phyloP scores from a whole-genome alignment of 2,888 invertebrate genomes.

The Sturmia bella region DNA sequence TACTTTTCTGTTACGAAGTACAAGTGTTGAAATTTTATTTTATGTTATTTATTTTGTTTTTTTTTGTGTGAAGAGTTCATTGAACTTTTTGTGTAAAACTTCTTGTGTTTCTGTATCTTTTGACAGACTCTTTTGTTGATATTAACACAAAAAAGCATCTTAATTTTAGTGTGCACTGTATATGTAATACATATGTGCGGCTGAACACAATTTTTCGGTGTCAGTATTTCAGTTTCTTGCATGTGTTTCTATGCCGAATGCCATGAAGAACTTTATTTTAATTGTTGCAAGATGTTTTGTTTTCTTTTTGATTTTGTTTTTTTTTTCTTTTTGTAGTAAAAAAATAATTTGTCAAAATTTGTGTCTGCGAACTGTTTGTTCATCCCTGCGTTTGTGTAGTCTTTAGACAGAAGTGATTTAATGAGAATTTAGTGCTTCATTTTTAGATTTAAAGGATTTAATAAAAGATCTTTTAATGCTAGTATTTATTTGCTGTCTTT shows the following conservation, averaged over 20 bases:
- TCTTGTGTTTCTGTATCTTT: conserved; percentile 23
- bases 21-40: conserved; percentile 21
- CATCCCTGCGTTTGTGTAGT: conserved; percentile 13
- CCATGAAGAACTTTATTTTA: neutral
- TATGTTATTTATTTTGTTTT: conserved; percentile 24
- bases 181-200: no score
- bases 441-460: no score
- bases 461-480: no score
- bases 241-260: conserved; percentile 10
- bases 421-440: no score
- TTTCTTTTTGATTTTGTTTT: no score
- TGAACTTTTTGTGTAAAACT: conserved; percentile 43
- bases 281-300: conserved; percentile 29
- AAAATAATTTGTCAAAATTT: conserved; percentile 30
- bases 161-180: conserved; percentile 52
- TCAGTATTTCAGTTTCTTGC: neutral
- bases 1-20: conserved; percentile 1
- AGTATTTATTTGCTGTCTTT: no score
- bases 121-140: conserved; percentile 25
- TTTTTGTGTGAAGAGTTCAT: conserved; percentile 60
- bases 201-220: conserved; percentile 40
- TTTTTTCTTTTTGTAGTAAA: no score
- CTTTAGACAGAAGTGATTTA: no score
- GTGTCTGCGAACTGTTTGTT: conserved; percentile 9
- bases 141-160: conserved; percentile 46